These are phyloP conservation scores for Aplysina aerophoba DNA, from an alignment of 37 sponge, comb jelly and placozoan genomes.

Conservation along the genomic window DNA sequence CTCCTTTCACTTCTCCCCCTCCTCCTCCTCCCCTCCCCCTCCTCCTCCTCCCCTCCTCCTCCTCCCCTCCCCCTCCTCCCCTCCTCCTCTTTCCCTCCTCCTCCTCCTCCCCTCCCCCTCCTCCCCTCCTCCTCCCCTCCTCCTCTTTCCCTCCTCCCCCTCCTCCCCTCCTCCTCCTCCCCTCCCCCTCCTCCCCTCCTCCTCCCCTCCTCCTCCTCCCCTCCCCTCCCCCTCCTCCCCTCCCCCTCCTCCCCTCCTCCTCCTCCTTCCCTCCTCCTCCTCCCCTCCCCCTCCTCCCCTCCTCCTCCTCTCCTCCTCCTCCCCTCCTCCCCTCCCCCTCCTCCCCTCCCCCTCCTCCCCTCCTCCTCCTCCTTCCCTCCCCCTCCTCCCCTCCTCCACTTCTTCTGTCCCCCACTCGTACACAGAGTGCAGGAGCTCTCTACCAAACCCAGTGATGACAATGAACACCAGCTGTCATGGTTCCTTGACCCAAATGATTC, in stretches of 20 bases:
- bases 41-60: neutral
- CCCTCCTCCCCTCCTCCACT: neutral
- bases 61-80: neutral
- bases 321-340: no score
- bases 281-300: no score
- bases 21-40: neutral
- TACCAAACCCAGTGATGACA: neutral
- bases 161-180: neutral
- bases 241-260: no score
- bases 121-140: neutral
- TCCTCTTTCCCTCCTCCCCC: constrained; percentile 4
- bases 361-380: no score
- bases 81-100: neutral
- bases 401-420: no score
- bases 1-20: no score
- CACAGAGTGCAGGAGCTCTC: neutral
- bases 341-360: no score
- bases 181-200: neutral
- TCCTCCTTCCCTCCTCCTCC: no score
- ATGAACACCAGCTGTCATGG: neutral
- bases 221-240: neutral
- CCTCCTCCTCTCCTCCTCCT: no score
- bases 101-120: neutral
- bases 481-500: neutral
- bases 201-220: neutral